These are phyloP conservation scores for Agrotis puta DNA, from an alignment of 2,888 invertebrate genomes.

Conservation along the genomic window DNA sequence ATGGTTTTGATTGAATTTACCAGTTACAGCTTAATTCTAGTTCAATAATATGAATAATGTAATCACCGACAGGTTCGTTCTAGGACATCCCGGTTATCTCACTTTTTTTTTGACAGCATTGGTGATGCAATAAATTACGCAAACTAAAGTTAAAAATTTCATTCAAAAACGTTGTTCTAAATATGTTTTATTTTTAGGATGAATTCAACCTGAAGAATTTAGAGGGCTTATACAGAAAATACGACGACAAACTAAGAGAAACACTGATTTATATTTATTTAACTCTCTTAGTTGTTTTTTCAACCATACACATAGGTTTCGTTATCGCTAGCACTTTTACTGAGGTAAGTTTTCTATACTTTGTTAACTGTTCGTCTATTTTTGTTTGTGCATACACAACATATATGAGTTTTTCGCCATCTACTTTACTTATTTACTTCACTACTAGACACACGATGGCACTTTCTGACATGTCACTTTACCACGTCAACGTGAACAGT, in stretches of 20 bases:
- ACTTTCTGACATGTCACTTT: no score
- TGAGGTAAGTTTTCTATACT: slow-evolving; percentile 73
- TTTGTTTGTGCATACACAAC: neutral
- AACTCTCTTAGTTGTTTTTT: slow-evolving; percentile 92
- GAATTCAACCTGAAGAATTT: slow-evolving; percentile 94
- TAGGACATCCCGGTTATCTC: no score
- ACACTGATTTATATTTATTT: slow-evolving; percentile 95
- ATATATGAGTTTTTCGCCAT: no score
- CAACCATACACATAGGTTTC: slow-evolving; percentile 91
- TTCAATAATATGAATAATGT: neutral
- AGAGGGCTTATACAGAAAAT: slow-evolving; percentile 94
- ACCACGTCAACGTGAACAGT: no score
- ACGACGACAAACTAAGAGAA: slow-evolving; percentile 94
- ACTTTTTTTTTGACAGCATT: no score
- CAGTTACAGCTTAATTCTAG: neutral
- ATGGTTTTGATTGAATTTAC: no score
- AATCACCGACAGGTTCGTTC: no score
- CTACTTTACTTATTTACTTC: no score
- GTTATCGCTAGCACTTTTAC: slow-evolving; percentile 88
- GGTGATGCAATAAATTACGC: no score
- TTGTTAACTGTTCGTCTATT: neutral
- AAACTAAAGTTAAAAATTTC: no score
- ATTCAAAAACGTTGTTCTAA: no score
- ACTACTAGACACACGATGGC: no score
- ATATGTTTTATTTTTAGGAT: slow-evolving; percentile 87